Evolutionary conservation across 1,140 invertebrate genomes (phyloP), one percentile per base, ranked within the genome.

Genomic region (Gonatopus flavifemur): DNA sequence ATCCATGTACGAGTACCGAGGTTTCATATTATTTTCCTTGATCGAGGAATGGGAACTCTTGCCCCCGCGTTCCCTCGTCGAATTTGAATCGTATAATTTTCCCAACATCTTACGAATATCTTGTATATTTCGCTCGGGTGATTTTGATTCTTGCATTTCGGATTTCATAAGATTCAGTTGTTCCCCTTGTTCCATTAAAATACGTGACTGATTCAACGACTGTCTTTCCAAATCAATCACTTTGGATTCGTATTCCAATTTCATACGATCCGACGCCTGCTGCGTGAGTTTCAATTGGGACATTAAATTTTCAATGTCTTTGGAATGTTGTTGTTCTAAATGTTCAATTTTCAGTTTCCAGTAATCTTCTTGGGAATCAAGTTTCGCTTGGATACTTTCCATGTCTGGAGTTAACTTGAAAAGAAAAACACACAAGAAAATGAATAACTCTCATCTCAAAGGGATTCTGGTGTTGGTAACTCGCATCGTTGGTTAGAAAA

Each of bases 341-440:
- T 69, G 59, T 38, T 77, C 65, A 18, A 80, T 60, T 50, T 76
- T 79, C 0, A 57, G 45, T 22, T 62, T 70, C 77, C 77, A 80
- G 49, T 69, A 66, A 40, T 67, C 61, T 48, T 80, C 78, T 54
- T 81, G 78, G 0, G 53, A 33, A 3, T 67, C 43, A 13, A 78
- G 46, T 66, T 78, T 70, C 49, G 53, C 44, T 66, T 70, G 62
- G 59, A 78, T 50, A 67, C 66, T 64, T 64, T 73, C 64, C 55
- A 80, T 44, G 45, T 69, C 69, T 39, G 63, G 57, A 16, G 60
- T 59, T 32, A 64, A 37, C 68, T 77, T 22, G 15, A 63, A 60
- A 32, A 45, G 9, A 40, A n/a, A n/a, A 38, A 49, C 2, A 41
- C 28, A 20, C 20, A 22, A 42, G 21, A 41, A n/a, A 49, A 8